phyloP scores from a whole-genome alignment of 2,797 vertebrate species.

The Bovichtus variegatus region DNA sequence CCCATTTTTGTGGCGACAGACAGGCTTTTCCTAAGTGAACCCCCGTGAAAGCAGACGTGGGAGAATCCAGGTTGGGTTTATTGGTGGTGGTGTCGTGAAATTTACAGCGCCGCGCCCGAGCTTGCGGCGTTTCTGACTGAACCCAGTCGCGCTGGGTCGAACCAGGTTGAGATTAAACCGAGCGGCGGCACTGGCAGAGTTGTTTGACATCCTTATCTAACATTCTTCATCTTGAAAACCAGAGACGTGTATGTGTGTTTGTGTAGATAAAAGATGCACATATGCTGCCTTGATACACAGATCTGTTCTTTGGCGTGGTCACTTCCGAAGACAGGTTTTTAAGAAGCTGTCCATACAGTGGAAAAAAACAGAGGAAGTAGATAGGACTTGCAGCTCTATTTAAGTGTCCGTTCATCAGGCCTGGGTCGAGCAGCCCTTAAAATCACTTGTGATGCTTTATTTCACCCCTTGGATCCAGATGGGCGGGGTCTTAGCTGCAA shows the following conservation, averaged over 20 bases:
- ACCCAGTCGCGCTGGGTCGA: not conserved
- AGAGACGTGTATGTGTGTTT: conserved; percentile 39
- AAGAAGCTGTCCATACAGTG: conserved; percentile 44
- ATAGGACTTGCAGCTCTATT: conserved; percentile 49
- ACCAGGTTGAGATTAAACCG: not conserved
- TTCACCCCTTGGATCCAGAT: conserved; percentile 21
- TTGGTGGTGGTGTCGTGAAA: not conserved
- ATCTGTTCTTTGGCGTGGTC: conserved; percentile 77
- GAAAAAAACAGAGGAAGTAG: conserved; percentile 52
- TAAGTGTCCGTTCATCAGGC: conserved; percentile 53
- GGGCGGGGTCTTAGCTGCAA: conserved; percentile 2
- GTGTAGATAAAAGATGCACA: conserved; percentile 43
- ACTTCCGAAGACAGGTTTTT: conserved; percentile 59
- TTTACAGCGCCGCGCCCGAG: conserved; percentile 13
- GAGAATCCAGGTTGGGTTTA: conserved; percentile 37
- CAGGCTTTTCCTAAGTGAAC: conserved; percentile 34
- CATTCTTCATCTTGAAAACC: conserved; percentile 37
- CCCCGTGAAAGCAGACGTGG: conserved; percentile 27
- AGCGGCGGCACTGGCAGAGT: conserved; percentile 29
- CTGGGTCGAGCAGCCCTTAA: conserved; percentile 54
- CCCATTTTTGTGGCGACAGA: conserved; percentile 15
- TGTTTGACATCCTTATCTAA: conserved; percentile 43
- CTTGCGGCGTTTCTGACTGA: conserved; percentile 25
- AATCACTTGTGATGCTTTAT: conserved; percentile 17
- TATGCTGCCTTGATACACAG: conserved; percentile 59